Percentiles rank a stretch among this genome's conserved stretches.
These are phyloP conservation scores for Polymixis lichenea DNA, from an alignment of 2,888 invertebrate species.

Conservation along the genomic window DNA sequence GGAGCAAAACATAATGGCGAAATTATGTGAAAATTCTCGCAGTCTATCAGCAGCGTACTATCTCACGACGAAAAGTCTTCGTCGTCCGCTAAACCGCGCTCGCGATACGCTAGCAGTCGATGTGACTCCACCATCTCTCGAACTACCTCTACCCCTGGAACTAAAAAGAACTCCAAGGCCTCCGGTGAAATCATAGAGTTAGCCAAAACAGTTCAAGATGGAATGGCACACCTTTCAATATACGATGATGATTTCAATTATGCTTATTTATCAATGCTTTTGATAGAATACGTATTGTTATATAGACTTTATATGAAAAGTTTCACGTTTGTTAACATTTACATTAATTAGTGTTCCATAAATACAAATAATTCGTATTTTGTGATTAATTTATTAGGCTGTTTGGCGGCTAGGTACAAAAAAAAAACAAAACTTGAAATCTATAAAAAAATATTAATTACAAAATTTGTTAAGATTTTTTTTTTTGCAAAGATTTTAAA, in stretches of 20 bases:
- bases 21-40: conserved; percentile 83
- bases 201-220: conserved; percentile 90
- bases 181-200: conserved; percentile 87
- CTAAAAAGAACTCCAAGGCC: conserved; percentile 79
- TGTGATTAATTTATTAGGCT: too few species aligned
- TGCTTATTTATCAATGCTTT: too few species aligned
- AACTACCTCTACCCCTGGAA: conserved; percentile 78
- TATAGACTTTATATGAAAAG: too few species aligned
- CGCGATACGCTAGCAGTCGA: conserved; percentile 79
- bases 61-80: conserved; percentile 86
- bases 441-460: too few species aligned
- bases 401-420: background rate
- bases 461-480: too few species aligned
- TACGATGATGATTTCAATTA: conserved; percentile 79
- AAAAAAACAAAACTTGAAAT: background rate
- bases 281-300: too few species aligned
- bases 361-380: too few species aligned
- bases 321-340: too few species aligned
- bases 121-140: conserved; percentile 78
- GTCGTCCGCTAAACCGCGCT: conserved; percentile 82
- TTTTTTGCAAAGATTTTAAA: too few species aligned
- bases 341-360: too few species aligned
- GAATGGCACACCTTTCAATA: conserved; percentile 88
- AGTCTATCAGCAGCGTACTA: conserved; percentile 82
- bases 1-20: conserved; percentile 81